These are phyloP conservation scores for Drosophila santomea DNA, from an alignment of 1,140 invertebrate genomes.

Conservation along the genomic window DNA sequence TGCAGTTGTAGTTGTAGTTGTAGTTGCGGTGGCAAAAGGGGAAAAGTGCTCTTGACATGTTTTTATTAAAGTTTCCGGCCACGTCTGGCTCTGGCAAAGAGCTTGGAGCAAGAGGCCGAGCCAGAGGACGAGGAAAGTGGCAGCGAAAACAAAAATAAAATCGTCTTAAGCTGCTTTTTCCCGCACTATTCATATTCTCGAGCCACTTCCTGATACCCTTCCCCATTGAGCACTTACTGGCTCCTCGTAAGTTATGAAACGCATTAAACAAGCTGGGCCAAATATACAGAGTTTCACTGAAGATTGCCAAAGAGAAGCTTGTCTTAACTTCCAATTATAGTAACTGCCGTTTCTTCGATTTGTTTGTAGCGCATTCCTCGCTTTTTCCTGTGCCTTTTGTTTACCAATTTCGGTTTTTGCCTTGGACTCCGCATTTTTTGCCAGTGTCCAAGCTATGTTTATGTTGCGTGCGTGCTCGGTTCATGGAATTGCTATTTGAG, in stretches of 20 bases:
- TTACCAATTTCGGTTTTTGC: background rate
- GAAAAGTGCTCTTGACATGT: constrained; percentile 79
- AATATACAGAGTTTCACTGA: too few relatives aligned
- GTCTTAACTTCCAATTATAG: too few relatives aligned
- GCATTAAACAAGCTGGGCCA: background rate
- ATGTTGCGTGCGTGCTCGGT: constrained; percentile 62
- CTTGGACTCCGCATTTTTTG: background rate
- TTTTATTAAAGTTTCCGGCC: constrained; percentile 75
- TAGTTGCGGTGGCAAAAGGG: background rate
- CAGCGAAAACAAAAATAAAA: constrained; percentile 35
- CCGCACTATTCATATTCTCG: background rate
- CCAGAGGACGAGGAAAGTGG: constrained; percentile 7
- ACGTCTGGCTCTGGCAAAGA: constrained; percentile 11
- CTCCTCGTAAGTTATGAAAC: constrained; percentile 16
- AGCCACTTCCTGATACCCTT: constrained; percentile 13
- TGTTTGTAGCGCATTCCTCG: background rate
- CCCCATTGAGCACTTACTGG: background rate
- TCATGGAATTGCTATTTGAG: constrained; percentile 71
- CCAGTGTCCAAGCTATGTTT: constrained; percentile 52
- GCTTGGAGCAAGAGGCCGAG: background rate
- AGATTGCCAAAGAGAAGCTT: too few relatives aligned
- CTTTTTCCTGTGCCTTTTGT: too few relatives aligned
- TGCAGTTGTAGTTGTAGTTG: too few relatives aligned
- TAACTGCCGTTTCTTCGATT: too few relatives aligned
- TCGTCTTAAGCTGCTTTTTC: constrained; percentile 5